Conservation (phyloP, 2,888 invertebrate genomes). For the Cabera pusaria region DNA sequence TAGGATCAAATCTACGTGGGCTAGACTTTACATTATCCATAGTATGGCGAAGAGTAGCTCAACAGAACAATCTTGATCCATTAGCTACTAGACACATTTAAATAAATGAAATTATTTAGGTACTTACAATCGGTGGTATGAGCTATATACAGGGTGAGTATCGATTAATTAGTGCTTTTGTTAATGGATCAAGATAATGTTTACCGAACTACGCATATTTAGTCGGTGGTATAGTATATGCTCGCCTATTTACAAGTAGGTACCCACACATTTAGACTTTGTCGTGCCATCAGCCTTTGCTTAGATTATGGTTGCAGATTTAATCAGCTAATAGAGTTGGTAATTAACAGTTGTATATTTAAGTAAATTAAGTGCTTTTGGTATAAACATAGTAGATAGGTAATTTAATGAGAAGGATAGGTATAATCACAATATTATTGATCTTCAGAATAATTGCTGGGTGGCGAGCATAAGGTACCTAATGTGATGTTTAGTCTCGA, state of each 20-base stretch:
- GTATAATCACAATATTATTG: too few species aligned
- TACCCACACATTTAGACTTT: too few species aligned
- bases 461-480: too few species aligned
- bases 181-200: conserved; percentile 22
- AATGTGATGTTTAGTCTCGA: too few species aligned
- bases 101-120: conserved; percentile 3
- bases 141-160: conserved; percentile 9
- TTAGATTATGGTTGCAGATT: too few species aligned
- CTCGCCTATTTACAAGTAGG: conserved; percentile 30
- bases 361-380: too few species aligned
- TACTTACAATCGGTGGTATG: conserved; percentile 14
- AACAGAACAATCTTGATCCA: conserved; percentile 14
- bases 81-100: conserved; percentile 9
- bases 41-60: conserved; percentile 13
- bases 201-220: conserved; percentile 22
- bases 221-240: conserved; percentile 28
- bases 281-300: too few species aligned
- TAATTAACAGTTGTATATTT: too few species aligned
- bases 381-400: too few species aligned
- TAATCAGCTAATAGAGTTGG: too few species aligned
- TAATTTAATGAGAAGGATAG: too few species aligned
- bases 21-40: conserved; percentile 6
- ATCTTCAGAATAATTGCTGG: too few species aligned
- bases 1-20: conserved; percentile 18
- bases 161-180: conserved; percentile 2